Percentiles rank a stretch among this genome's conserved stretches.
Conservation (phyloP, 2,797 vertebrate species). For the Natrix natrix region DNA sequence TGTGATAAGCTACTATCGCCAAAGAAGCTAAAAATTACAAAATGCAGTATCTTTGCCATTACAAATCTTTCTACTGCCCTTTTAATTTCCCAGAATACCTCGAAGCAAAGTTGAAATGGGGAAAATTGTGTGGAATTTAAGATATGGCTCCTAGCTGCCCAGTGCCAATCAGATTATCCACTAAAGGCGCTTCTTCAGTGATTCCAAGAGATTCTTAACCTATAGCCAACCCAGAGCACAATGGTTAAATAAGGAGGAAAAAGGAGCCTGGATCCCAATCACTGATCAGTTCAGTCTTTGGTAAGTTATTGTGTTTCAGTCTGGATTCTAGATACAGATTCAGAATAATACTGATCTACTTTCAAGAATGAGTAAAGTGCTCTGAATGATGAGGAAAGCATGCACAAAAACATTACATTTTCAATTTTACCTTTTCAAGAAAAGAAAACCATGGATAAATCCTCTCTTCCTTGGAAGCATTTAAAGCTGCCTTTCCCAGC, state of each 20-base stretch:
- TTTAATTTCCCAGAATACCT: background rate
- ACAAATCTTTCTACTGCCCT: background rate
- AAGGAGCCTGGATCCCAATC: background rate
- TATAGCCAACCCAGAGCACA: background rate
- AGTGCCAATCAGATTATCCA: background rate
- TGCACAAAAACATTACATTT: background rate
- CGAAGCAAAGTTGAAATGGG: background rate
- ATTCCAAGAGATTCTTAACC: background rate
- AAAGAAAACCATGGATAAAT: background rate
- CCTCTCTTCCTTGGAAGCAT: background rate
- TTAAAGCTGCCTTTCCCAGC: background rate
- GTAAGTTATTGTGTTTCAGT: background rate
- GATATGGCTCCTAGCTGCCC: background rate
- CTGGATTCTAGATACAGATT: background rate
- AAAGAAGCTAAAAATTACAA: background rate
- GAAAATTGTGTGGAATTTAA: background rate
- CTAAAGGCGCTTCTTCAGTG: background rate
- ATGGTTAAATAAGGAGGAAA: background rate
- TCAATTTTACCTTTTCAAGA: background rate
- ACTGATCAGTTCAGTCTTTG: too few species aligned
- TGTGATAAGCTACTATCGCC: background rate
- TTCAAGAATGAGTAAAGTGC: conserved; percentile 6
- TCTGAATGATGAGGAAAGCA: background rate
- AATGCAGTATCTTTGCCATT: background rate
- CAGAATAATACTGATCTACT: background rate